Base-by-base conservation (phyloP, 1,140 invertebrate species). In the Hestina assimilis region DNA sequence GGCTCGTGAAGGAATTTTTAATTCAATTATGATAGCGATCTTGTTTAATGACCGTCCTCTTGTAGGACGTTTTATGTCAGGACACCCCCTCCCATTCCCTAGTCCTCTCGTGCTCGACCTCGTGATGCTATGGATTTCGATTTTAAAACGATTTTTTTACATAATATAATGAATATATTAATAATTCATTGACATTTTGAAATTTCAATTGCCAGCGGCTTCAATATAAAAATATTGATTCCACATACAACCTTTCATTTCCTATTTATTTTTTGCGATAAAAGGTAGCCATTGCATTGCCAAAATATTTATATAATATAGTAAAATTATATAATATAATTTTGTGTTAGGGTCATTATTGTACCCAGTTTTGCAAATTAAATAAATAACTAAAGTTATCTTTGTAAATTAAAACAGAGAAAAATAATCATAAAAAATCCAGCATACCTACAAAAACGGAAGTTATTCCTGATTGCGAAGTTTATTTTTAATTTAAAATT, bases 1-100 rank as follows among this genome's bases (percentile, higher is more conserved):
- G 67, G 51, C 53, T 71, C 83, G 83, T 83, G 83, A 80, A 59
- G 83, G 83, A 86, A 86, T 86, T 83, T 84, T 86, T 84, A 86
- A 86, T 86, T 86, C 83, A 86, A 86, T 86, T 84, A 86, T 83
- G 79, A 84, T 83, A 83, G 59, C 79, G 70, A 86, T 86, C 80
- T 79, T 83, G 80, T 83, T 83, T 86, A 83, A 86, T 83, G 80
- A 73, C 65, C 77, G 69, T 56, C 62, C 69, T 69, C 66, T 77
- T 66, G 72, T 63, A 72, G 69, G 56, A 59, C 63, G 61, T 68
- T 74, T 71, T 72, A 67, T 68, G 41, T 46, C 47, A 33, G n/a
- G n/a, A n/a, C n/a, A 54, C 69, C 67, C 65, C 28, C 66, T 40
- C 26, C 58, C 48, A 45, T 26, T 20, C 51, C 21, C 41, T 43